Conservation (phyloP, 1,140 invertebrate genomes). For the Platyura marginata region DNA sequence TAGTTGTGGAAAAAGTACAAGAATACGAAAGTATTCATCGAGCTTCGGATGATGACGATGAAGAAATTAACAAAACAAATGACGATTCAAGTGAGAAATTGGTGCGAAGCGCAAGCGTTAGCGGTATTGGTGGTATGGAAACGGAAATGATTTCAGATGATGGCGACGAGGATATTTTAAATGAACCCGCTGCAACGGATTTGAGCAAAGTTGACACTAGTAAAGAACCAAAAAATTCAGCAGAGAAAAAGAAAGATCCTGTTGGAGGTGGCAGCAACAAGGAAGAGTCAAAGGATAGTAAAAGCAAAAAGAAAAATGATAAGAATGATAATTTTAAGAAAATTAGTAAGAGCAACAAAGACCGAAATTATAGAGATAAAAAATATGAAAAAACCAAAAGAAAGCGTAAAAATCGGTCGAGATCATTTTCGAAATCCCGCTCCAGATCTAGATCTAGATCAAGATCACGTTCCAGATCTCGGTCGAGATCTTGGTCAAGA, state of each 20-base stretch:
- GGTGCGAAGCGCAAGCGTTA: conserved; percentile 26
- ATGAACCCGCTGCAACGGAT: conserved; percentile 35
- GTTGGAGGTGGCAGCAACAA: conserved; percentile 5
- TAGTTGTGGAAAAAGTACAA: background rate
- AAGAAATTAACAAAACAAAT: conserved; percentile 34
- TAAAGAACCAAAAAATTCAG: conserved; percentile 10
- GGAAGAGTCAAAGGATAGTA: conserved; percentile 23
- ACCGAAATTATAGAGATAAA: conserved; percentile 62
- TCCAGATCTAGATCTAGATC: background rate
- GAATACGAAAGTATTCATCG: background rate
- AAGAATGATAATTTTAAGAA: conserved; percentile 52
- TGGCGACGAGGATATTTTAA: conserved; percentile 34
- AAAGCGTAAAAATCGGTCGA: conserved; percentile 9
- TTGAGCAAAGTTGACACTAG: conserved; percentile 31
- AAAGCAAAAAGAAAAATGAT: conserved; percentile 16
- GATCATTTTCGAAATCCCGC: background rate
- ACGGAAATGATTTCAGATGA: conserved; percentile 54
- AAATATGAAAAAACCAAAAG: conserved; percentile 17
- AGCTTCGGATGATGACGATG: background rate
- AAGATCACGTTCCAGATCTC: background rate
- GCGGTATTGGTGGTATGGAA: conserved; percentile 36
- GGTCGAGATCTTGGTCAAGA: conserved; percentile 8
- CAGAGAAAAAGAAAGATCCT: conserved; percentile 25
- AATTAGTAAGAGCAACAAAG: conserved; percentile 57
- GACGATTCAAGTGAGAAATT: conserved; percentile 33